Percentiles rank a stretch among this genome's conserved stretches.
Conservation (phyloP, 2,797 vertebrate genomes). For the Pseudotriccus pelzelni region DNA sequence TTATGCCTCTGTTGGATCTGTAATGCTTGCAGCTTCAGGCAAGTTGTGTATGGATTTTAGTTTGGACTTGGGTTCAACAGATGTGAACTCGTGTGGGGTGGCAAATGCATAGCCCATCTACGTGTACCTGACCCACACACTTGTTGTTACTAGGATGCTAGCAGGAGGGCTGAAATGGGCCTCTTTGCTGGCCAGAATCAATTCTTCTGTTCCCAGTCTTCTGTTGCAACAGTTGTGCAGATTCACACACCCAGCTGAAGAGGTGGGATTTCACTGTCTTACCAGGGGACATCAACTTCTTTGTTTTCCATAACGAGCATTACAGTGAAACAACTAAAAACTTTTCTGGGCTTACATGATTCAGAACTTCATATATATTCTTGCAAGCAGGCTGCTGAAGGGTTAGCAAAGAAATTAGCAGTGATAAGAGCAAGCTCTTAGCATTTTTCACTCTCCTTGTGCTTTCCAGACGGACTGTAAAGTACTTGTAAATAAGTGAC, state of each 20-base stretch:
- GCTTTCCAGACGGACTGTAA: background rate
- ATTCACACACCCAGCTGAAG: background rate
- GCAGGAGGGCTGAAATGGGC: background rate
- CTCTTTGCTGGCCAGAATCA: background rate
- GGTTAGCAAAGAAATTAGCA: background rate
- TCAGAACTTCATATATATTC: background rate
- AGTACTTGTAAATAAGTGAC: background rate
- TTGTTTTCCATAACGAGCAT: background rate
- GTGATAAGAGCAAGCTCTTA: background rate
- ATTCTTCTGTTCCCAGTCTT: background rate
- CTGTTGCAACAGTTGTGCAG: background rate
- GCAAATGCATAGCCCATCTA: rapidly evolving
- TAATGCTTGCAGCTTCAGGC: background rate
- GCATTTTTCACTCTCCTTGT: background rate
- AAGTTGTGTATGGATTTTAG: background rate
- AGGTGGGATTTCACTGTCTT: background rate
- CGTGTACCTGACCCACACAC: rapidly evolving
- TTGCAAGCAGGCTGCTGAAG: background rate
- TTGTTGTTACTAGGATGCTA: background rate
- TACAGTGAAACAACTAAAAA: background rate
- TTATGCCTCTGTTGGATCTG: background rate
- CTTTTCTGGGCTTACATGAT: background rate
- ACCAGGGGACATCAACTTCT: background rate
- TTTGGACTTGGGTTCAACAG: background rate
- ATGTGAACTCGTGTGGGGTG: rapidly evolving